Evolutionary conservation across 2,797 vertebrate genomes (phyloP), one percentile per base, ranked within the genome.

Genomic region (Oreochromis grahami): DNA sequence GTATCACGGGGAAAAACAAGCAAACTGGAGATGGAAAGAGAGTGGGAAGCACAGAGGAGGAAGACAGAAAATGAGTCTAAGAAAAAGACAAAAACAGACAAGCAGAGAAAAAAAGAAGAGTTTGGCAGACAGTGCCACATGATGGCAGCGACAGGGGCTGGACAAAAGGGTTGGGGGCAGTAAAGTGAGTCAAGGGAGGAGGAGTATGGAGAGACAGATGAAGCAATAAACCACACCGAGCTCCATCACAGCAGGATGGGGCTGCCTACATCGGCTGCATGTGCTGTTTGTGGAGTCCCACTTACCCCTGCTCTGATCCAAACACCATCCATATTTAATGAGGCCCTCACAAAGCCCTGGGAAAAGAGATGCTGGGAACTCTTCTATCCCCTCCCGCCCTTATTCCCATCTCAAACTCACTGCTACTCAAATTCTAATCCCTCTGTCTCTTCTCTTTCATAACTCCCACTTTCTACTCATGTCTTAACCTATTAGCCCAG

Each of bases 241-340:
- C 84, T 89, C 48, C 53, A 38, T 85, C 55, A 11, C 84, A 80
- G 81, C 76, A 60, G 84, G 80, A 85, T 19, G 65, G 85, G 85
- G 76, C 82, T 81, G 83, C 70, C 85, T n/a, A 72, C 82, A 79
- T 45, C 10, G 3, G 70, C 78, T 84, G 82, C 81, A 58, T 84
- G 88, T 84, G 84, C 94, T 92, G 94, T 90, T 95, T 92, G 92
- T 83, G 84, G 91, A 93, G 92, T 93, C 93, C 93, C 94, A 92
- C 93, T 94, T 91, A 91, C 81, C 90, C 91, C 86, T 76, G 84
- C 90, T 92, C 92, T 91, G 93, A 93, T 94, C 91, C 88, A 94
- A 95, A 95, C 93, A 93, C 24, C 88, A 96, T 96, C 58, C 87
- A 96, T 96, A 92, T 93, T 96, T 96, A 94, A 96, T 93, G 85